These are phyloP conservation scores for Helarctos malayanus DNA, from an alignment of 2,797 vertebrate genomes.

Conservation along the genomic window DNA sequence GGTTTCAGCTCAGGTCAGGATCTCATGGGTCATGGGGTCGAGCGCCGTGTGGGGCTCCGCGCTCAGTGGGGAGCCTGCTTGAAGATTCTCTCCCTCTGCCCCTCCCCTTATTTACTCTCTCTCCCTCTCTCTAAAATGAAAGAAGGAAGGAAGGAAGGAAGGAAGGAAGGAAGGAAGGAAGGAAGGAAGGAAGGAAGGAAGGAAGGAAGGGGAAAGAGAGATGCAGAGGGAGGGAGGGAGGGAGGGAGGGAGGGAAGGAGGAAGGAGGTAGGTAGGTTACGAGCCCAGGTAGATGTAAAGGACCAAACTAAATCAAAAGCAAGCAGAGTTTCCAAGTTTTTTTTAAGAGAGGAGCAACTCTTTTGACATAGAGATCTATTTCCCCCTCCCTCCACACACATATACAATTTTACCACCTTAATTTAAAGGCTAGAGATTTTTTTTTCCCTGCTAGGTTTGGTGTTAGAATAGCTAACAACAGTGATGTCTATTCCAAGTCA, in stretches of 20 bases:
- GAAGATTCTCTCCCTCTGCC: neutral
- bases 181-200: too few species aligned
- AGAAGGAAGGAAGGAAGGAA: too few species aligned
- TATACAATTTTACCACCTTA: neutral
- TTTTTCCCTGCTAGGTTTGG: neutral
- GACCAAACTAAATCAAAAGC: conserved; percentile 15
- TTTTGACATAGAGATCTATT: neutral
- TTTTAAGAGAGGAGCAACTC: neutral
- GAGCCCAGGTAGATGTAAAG: neutral
- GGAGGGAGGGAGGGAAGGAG: too few species aligned
- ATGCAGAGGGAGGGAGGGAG: too few species aligned
- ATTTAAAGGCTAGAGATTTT: conserved; percentile 27
- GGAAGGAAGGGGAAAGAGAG: too few species aligned
- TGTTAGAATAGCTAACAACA: neutral
- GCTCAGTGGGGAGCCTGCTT: neutral
- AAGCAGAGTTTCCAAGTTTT: conserved; percentile 17
- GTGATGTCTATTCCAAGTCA: conserved; percentile 11
- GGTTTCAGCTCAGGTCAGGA: neutral
- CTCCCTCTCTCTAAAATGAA: neutral
- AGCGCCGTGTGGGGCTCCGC: neutral
- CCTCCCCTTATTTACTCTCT: neutral
- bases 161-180: too few species aligned
- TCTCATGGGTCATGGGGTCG: neutral
- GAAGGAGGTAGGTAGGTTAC: neutral
- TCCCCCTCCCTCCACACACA: neutral